A percentile compares a stretch with the other conserved stretches of the same genome.
These are phyloP conservation scores for Oedothorax gibbosus DNA, from an alignment of 1,140 invertebrate genomes.

Conservation along the genomic window DNA sequence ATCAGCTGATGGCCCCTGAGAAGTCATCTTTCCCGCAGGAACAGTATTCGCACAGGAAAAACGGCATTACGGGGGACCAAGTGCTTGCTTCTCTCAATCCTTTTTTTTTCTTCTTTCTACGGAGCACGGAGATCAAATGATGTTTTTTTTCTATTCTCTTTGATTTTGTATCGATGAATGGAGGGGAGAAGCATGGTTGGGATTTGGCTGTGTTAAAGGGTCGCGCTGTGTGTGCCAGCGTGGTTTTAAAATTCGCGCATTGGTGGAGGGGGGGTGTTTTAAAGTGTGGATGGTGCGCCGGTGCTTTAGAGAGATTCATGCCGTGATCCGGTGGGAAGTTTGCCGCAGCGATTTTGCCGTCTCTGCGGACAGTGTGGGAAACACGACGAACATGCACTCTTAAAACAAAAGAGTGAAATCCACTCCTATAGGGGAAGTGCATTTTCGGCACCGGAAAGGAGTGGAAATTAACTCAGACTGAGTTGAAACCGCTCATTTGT, in stretches of 20 bases:
- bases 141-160: constrained; percentile 35
- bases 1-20: no score
- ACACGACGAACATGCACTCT: no score
- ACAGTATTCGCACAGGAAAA: constrained; percentile 19
- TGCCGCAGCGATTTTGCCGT: constrained; percentile 24
- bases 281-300: constrained; percentile 50
- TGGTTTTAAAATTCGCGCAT: constrained; percentile 59
- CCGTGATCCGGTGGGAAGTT: constrained; percentile 34
- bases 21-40: background rate
- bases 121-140: constrained; percentile 38
- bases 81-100: constrained; percentile 42
- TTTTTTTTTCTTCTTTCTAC: background rate
- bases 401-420: no score
- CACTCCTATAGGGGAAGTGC: no score
- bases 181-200: background rate
- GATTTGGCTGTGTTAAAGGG: background rate
- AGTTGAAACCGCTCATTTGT: no score
- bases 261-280: constrained; percentile 19
- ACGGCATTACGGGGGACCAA: constrained; percentile 45
- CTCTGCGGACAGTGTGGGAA: background rate
- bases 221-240: no score
- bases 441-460: no score
- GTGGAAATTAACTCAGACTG: no score
- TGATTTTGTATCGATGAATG: constrained; percentile 20
- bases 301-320: constrained; percentile 21